These are phyloP conservation scores for Synaphobranchus kaupii DNA, from an alignment of 2,797 vertebrate species.

Conservation along the genomic window DNA sequence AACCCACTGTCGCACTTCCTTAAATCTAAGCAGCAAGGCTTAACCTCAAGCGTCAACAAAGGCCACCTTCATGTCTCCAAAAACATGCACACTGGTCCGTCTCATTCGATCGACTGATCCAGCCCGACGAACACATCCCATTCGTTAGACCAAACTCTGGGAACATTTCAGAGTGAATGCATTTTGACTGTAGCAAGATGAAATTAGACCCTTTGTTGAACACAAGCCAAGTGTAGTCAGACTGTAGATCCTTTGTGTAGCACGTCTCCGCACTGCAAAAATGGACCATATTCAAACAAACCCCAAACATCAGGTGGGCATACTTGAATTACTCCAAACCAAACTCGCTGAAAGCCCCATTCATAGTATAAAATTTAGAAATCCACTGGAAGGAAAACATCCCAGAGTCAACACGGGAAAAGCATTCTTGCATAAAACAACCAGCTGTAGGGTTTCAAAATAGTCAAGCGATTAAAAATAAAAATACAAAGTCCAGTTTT, in stretches of 20 bases:
- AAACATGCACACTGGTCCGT: background rate
- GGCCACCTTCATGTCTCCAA: background rate
- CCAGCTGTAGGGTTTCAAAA: background rate
- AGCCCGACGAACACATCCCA: background rate
- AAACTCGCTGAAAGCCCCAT: constrained; percentile 25
- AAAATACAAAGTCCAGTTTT: background rate
- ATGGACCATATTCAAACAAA: constrained; percentile 15
- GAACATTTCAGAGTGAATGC: background rate
- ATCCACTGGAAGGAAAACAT: constrained; percentile 46
- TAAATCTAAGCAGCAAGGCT: background rate
- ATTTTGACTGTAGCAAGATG: constrained; percentile 1
- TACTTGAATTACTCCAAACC: constrained; percentile 8
- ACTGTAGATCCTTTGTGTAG: constrained; percentile 26
- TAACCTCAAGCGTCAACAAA: background rate
- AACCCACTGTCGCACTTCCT: background rate
- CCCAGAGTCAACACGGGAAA: constrained; percentile 31
- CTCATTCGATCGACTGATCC: background rate
- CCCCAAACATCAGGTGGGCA: constrained; percentile 2
- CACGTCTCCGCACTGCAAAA: constrained; percentile 9
- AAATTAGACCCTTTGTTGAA: constrained; percentile 22
- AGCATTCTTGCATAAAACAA: constrained; percentile 36
- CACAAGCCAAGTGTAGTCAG: constrained; percentile 14
- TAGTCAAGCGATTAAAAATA: background rate
- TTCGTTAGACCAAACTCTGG: background rate
- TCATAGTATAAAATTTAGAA: constrained; percentile 38